A percentile compares a stretch with the other conserved stretches of the same genome.
phyloP scores from a whole-genome alignment of 37 sponge, comb jelly and placozoan species.

The Beroe forskalii region DNA sequence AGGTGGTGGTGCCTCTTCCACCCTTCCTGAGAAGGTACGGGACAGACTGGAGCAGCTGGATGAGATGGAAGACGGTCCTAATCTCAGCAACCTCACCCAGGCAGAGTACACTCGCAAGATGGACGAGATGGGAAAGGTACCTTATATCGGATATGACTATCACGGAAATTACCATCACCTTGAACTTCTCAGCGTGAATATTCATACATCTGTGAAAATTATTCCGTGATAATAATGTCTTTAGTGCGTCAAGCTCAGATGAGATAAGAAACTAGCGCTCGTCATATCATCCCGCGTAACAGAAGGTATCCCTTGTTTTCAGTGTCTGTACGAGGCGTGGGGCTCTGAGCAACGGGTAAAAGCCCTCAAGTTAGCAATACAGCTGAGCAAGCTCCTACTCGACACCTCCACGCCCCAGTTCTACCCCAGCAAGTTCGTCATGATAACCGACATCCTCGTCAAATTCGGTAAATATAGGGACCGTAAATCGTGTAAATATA shows the following conservation, averaged over 20 bases:
- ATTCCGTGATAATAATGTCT: too few species aligned
- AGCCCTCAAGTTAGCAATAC: conserved; percentile 95
- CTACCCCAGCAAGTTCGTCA: conserved; percentile 99
- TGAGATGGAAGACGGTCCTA: conserved; percentile 82
- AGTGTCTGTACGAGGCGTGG: conserved; percentile 78
- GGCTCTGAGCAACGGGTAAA: conserved; percentile 92
- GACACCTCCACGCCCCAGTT: conserved; percentile 91
- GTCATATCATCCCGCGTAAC: too few species aligned
- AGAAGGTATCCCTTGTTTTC: too few species aligned
- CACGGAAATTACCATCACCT: too few species aligned
- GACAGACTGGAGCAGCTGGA: conserved; percentile 95
- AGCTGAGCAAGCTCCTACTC: conserved; percentile 86
- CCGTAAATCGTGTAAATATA: too few species aligned
- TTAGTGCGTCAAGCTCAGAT: too few species aligned
- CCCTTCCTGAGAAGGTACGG: conserved; percentile 81
- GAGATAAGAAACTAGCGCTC: too few species aligned
- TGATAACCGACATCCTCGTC: conserved; percentile 94
- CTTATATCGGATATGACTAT: too few species aligned
- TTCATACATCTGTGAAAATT: too few species aligned
- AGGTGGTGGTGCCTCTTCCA: conserved; percentile 68
- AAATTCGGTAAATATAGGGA: conserved; percentile 88
- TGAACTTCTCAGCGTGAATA: too few species aligned
- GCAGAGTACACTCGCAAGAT: conserved; percentile 90
- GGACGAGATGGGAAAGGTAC: conserved; percentile 81
- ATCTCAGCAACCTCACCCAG: conserved; percentile 82